A percentile compares a stretch with the other conserved stretches of the same genome.
Conservation (phyloP, 2,797 vertebrate species). For the Hippocampus kuda region DNA sequence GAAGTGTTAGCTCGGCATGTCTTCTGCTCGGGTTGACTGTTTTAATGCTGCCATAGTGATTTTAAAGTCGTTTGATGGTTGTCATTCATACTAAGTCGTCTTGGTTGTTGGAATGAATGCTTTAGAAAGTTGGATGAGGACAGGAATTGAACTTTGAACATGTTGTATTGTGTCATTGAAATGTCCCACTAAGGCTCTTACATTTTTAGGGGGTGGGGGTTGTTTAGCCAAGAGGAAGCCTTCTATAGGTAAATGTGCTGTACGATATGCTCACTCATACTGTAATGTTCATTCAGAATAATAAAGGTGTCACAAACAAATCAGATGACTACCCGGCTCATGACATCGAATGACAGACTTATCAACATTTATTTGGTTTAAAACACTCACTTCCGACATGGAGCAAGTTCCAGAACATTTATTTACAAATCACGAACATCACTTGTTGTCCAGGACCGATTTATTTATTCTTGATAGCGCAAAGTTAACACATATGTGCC, state of each 20-base stretch:
- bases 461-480: not conserved
- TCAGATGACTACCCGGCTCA: not conserved
- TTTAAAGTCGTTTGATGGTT: conserved; percentile 48
- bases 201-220: conserved; percentile 44
- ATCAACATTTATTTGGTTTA: not conserved
- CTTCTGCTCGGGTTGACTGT: conserved; percentile 40
- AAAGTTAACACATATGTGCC: not conserved
- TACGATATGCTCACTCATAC: conserved; percentile 37
- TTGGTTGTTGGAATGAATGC: conserved; percentile 38
- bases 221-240: conserved; percentile 35
- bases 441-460: not conserved
- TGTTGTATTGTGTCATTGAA: conserved; percentile 29
- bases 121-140: conserved; percentile 64
- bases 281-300: conserved; percentile 60
- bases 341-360: not conserved
- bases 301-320: conserved; percentile 64
- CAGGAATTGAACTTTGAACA: conserved; percentile 54
- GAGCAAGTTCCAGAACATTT: not conserved
- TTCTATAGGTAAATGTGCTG: conserved; percentile 68
- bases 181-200: conserved; percentile 41
- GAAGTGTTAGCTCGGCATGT: conserved; percentile 58
- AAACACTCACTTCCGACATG: not conserved
- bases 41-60: conserved; percentile 40
- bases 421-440: not conserved
- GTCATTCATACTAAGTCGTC: conserved; percentile 30